Evolutionary conservation across 2,113 vertebrate genomes (phyloP), one percentile per base, ranked within the genome.

Genomic region (Leptodactylus fuscus): DNA sequence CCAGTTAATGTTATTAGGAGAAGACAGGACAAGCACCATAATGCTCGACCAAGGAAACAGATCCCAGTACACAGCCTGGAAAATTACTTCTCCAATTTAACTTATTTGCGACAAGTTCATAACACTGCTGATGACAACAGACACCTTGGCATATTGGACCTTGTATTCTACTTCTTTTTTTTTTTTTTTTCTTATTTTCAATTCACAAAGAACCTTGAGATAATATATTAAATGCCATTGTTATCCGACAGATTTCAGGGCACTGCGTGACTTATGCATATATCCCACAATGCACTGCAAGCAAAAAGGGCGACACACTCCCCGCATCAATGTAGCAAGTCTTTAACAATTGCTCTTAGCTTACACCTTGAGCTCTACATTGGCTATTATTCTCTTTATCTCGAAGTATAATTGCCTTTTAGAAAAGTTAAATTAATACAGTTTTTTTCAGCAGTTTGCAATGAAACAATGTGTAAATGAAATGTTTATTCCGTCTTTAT

Each of bases 1-100:
- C 32, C 49, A 62, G 70, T 44, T 83, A 83, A 76, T 83, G 71
- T 49, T 83, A 83, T 76, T 76, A 83, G 41, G 70, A 83, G 67
- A 29, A 62, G 82, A 60, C 51, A 58, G 76, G 53, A 55, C 51
- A 36, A 18, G 77, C 51, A 27, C 51, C 38, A 79, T 79, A 79
- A 80, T 60, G 77, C 32, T 80, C 55, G 34, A 79, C 49, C 75
- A 58, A 79, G 51, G 51, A 79, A 79, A 41, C 77, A 41, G 34
- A 27, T n/a, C 77, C n/a, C n/a, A 38, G 77, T 60, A 62, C 77
- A 80, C 77, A 80, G 53, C 53, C 77, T 27, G 53, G 34, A 80
- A 62, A 62, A 62, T 80, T 24, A 80, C 77, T 58, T 18, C 53
- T 44, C 24, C 77, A 41, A 58, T 83, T 83, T 29, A 24, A 27